Evolutionary conservation across 2,797 vertebrate genomes (phyloP).

Genomic region (Sebastes itinus): DNA sequence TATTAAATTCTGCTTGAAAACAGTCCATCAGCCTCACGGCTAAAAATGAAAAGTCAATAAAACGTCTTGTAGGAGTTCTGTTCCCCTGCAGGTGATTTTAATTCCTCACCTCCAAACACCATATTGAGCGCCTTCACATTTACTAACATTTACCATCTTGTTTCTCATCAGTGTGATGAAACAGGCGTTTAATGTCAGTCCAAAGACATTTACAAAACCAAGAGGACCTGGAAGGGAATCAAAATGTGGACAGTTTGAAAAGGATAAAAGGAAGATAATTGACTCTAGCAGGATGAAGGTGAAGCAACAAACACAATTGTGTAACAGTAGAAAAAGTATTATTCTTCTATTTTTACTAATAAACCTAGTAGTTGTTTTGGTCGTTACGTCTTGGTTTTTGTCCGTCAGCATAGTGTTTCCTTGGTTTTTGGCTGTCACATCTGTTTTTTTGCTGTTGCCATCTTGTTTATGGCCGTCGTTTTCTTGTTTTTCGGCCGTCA

Average conservation of each 20-base stretch:
- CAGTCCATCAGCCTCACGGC: slow-evolving; percentile 7
- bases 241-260: not conserved
- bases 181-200: not conserved
- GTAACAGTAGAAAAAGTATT: not conserved
- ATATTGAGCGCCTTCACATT: slow-evolving; percentile 28
- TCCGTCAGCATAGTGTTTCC: too few relatives aligned
- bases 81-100: slow-evolving; percentile 12
- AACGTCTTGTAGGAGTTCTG: slow-evolving; percentile 14
- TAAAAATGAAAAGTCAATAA: slow-evolving; percentile 43
- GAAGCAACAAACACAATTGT: not conserved
- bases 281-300: not conserved
- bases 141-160: not conserved
- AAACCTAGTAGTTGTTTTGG: not conserved
- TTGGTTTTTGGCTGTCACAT: too few relatives aligned
- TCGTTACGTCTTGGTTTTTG: too few relatives aligned
- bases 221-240: too few relatives aligned
- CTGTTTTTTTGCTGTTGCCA: too few relatives aligned
- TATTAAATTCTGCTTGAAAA: slow-evolving; percentile 24
- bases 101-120: slow-evolving; percentile 18
- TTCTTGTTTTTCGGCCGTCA: too few relatives aligned
- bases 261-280: not conserved
- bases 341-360: not conserved
- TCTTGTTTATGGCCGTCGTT: too few relatives aligned
- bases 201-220: not conserved
- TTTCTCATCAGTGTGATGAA: slow-evolving; percentile 6